Evolutionary conservation across 2,113 vertebrate genomes (phyloP).

Genomic region (Colossoma macropomum): DNA sequence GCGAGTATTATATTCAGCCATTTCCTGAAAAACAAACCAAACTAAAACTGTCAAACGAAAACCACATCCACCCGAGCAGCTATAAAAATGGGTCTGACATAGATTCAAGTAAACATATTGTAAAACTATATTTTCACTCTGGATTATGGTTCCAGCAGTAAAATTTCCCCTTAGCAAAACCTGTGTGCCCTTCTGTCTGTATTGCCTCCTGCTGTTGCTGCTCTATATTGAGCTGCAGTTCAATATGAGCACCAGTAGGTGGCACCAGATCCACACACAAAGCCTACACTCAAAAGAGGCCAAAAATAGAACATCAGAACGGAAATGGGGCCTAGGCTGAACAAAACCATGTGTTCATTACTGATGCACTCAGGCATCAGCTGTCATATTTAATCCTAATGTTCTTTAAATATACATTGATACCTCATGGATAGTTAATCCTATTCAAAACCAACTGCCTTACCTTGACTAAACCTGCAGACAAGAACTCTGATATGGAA

Average conservation of each 20-base stretch:
- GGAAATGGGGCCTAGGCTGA: background rate
- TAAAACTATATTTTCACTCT: background rate
- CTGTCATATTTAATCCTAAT: background rate
- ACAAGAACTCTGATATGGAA: background rate
- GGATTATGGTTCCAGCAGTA: background rate
- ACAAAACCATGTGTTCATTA: background rate
- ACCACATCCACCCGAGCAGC: background rate
- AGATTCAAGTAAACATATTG: background rate
- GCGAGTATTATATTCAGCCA: background rate
- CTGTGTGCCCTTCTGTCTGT: background rate
- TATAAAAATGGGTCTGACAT: background rate
- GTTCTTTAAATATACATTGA: background rate
- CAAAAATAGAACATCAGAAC: background rate
- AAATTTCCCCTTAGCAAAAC: background rate
- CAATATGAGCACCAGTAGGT: constrained; percentile 67
- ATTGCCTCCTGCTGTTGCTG: background rate
- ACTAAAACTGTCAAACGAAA: background rate
- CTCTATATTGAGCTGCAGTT: constrained; percentile 17
- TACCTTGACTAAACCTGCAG: background rate
- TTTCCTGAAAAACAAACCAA: background rate
- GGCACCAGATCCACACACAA: constrained; percentile 55
- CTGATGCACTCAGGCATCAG: background rate
- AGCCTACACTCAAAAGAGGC: background rate
- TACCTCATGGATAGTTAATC: background rate
- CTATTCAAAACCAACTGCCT: background rate